A percentile compares a stretch with the other conserved stretches of the same genome.
phyloP scores from a whole-genome alignment of 2,888 invertebrate genomes.

The Drosophila affinis region DNA sequence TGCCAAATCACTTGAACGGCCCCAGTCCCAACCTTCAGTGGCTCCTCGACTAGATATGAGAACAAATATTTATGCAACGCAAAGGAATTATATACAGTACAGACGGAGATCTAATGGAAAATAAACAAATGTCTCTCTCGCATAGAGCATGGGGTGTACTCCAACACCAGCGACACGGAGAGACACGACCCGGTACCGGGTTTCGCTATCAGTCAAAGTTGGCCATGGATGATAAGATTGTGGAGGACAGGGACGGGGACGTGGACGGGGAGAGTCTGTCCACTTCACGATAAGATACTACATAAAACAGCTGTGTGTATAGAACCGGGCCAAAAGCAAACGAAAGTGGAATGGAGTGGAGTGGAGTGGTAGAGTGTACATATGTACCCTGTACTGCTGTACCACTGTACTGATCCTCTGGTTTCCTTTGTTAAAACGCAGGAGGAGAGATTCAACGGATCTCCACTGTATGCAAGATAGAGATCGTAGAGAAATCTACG shows the following conservation, averaged over 20 bases:
- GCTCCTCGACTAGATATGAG: constrained; percentile 15
- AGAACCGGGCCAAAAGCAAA: constrained; percentile 50
- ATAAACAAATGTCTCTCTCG: constrained; percentile 58
- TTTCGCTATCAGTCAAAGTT: constrained; percentile 66
- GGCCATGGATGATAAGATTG: constrained; percentile 66
- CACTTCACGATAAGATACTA: constrained; percentile 59
- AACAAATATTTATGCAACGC: constrained; percentile 14
- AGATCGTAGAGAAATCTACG: not conserved
- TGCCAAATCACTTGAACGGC: constrained; percentile 25
- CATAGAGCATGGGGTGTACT: constrained; percentile 28
- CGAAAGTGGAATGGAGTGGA: constrained; percentile 54
- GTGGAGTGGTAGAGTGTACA: not conserved
- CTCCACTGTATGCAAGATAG: no score
- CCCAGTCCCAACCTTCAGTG: no score
- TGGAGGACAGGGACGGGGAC: not conserved
- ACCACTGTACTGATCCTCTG: no score
- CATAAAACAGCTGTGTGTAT: constrained; percentile 74
- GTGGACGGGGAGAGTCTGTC: constrained; percentile 8
- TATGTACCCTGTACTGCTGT: no score
- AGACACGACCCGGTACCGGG: constrained; percentile 38
- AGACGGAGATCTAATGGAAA: constrained; percentile 55
- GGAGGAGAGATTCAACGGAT: no score
- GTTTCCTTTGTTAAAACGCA: no score
- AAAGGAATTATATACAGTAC: constrained; percentile 17
- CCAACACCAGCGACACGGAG: constrained; percentile 6